Base-by-base conservation (phyloP, 2,113 vertebrate species). In the Chlorodrepanis virens region DNA sequence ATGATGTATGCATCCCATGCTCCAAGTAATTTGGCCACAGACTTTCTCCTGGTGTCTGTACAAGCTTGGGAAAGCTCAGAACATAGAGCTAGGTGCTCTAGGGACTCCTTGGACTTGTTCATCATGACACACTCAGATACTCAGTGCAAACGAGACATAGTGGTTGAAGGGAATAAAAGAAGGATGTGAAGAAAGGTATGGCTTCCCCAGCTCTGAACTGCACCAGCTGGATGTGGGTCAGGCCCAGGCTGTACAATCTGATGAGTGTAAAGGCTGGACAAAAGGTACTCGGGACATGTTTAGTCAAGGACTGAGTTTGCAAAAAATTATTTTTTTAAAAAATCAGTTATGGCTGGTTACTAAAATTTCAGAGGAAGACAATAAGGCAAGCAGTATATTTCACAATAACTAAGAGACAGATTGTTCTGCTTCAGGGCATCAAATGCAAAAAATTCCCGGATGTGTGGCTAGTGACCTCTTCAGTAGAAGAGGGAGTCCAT, bases 151-250 rank as follows among this genome's bases (percentile, higher is more conserved):
- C 0, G 1, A 60, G 35, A n/a, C 5, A 42, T 11, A 35, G 7
- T n/a, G 27, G 56, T 90, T 83, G 35, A 85, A 85, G 29, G 7
- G 35, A 22, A 71, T 57, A 7, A 70, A 87, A 50, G 33, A 69
- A 61, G 45, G 44, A 28, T 33, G 12, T 35, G 52, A 94, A 67
- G 45, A 63, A 67, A 54, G 18, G 6, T 54, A 10, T 37, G 47
- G n/a, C 13, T 87, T 47, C 35, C 6, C 25, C 37, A 72, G 16
- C 21, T 89, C 74, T 4, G 2, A 54, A n/a, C 9, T 68, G 10
- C 39, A 15, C 7, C 31, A 22, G 17, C 17, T 1, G 1, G 15
- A 12, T 3, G 0, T 1, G 5, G 24, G 22, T 28, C 42, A 76
- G 27, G 31, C 19, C 37, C 53, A 37, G 53, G 28, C n/a, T 79